Evolutionary conservation across 2,888 invertebrate genomes (phyloP), one percentile per base, ranked within the genome.

Genomic region (Rhamnusium bicolor): DNA sequence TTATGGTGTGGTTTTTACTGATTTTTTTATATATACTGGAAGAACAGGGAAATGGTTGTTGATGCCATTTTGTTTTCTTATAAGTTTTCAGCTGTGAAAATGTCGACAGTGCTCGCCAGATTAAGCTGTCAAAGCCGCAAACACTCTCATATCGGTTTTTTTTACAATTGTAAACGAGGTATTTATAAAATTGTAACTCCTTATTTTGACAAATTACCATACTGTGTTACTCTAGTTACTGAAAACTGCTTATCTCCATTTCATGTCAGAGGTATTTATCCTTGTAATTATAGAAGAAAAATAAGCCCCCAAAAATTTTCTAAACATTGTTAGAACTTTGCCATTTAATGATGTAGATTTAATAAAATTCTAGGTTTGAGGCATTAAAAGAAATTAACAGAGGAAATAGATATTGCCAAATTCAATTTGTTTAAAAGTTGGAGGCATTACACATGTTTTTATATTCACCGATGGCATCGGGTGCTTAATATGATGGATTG

Each of bases 31-130:
- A 62, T 73, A 72, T 70, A 68, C 62, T 70, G 72, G 77, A 73
- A 69, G 73, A 72, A 68, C 56, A 72, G 73, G 74, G 72, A 72
- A 68, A 71, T 77, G 73, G 75, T 79, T 72, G 73, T 77, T 77
- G 77, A 77, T 69, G 77, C 77, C 81, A 76, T 74, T 79, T 76
- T 77, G 74, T 79, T 75, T 80, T 77, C 74, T 82, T 81, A 78
- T 82, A 76, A 81, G 81, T 82, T 82, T 83, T 83, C 82, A 82
- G 82, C 82, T 79, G 79, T 79, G 74, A 76, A 72, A 75, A 65
- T 63, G 74, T 70, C 71, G 75, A 77, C 78, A 75, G 77, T 76
- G 73, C 77, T 56, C 67, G 32, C 67, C 67, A 56, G 67, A 29
- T 24, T 53, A 71, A 73, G 79, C 79, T 77, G 80, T 79, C 76